Base-by-base conservation (phyloP, 1,140 invertebrate species). In the Drosophila oshimai region DNA sequence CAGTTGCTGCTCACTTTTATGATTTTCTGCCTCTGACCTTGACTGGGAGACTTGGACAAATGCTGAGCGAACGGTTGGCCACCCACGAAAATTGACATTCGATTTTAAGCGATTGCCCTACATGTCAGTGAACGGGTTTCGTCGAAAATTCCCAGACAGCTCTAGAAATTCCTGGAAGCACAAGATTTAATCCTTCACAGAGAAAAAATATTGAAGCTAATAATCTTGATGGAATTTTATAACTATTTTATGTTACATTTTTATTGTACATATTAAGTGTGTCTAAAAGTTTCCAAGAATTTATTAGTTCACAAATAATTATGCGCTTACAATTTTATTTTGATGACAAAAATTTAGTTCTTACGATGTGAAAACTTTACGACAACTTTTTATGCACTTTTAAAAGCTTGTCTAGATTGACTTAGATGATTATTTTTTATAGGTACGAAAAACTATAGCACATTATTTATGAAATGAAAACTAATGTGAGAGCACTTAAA, bases 11-110 rank as follows among this genome's bases (percentile, higher is more conserved):
- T 26, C 31, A 55, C 49, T 37, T 36, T 34, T 36, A 26, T 54
- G 54, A 18, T 26, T 18, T 18, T 20, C 13, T 18, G 47, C 6
- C 47, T n/a, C 18, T 33, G 57, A 42, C 36, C 58, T 61, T 60
- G 26, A 42, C 53, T 36, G 22, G 26, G 17, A 12, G 26, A 42
- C 53, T 36, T 33, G 26, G 17, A 12, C 3, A 36, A 36, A 17
- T 44, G 36, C 36, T 10, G 13, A 28, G 15, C 39, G 12, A 31
- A 29, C 26, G 22, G 55, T 26, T 2, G 10, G 29, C 15, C 46
- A 36, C 36, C 15, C 28, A 15, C 51, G 51, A 20, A 24, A 15
- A 29, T 54, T 55, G 5, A 41, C 29, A 50, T 54, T 55, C 49
- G 12, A 51, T 55, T 55, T 15, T 13, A 50, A 55, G 22, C 26